phyloP scores from a whole-genome alignment of 2,113 vertebrate species.

The Anguilla japonica region DNA sequence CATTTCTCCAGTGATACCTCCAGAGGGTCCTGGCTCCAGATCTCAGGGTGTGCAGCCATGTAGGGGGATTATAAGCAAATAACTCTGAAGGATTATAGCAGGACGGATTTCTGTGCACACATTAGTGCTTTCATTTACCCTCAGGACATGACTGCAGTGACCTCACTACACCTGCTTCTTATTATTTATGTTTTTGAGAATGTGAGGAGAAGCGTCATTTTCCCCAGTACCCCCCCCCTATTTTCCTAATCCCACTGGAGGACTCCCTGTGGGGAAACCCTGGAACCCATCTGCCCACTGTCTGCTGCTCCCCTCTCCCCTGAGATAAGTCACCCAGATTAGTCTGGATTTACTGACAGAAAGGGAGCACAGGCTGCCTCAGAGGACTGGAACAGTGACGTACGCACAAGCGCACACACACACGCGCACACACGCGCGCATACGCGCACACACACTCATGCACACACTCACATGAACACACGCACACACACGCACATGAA shows the following conservation, averaged over 20 bases:
- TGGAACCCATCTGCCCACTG: background rate
- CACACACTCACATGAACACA: no score
- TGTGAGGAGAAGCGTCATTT: background rate
- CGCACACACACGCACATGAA: no score
- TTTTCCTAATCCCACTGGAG: background rate
- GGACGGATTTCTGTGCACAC: background rate
- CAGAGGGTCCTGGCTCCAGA: background rate
- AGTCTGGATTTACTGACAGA: background rate
- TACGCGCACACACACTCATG: no score
- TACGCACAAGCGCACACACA: background rate
- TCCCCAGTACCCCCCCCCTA: background rate
- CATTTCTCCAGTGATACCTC: background rate
- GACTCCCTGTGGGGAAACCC: background rate
- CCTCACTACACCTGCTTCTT: background rate
- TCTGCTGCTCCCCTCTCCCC: background rate
- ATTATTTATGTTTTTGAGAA: background rate
- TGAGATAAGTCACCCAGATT: conserved; percentile 2
- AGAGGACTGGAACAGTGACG: background rate
- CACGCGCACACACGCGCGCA: no score
- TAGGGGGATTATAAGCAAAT: conserved; percentile 20
- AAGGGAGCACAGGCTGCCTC: background rate
- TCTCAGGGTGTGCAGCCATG: background rate
- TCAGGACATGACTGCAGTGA: background rate
- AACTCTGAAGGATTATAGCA: conserved; percentile 13
- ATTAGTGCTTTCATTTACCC: background rate